Conservation (phyloP, 1,140 invertebrate genomes). For the Protaetia brevitarsis region DNA sequence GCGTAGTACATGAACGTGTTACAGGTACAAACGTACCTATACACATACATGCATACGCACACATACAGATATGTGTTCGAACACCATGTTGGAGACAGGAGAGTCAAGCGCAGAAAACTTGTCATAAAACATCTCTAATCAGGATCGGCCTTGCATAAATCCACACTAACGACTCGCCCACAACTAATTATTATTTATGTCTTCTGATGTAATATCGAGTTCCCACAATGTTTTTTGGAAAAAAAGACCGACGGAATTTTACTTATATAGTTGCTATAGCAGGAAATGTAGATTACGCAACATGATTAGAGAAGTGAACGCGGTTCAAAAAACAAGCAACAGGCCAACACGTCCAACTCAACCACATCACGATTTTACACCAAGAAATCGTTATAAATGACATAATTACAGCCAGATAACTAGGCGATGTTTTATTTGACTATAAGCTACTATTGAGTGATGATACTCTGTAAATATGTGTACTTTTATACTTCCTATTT, state of each 20-base stretch:
- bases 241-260: slow-evolving; percentile 19
- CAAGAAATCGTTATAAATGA: slow-evolving; percentile 12
- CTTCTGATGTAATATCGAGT: slow-evolving; percentile 4
- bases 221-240: slow-evolving; percentile 23
- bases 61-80: neutral
- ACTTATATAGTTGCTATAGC: slow-evolving; percentile 5
- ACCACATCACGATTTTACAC: neutral
- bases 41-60: neutral
- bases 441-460: too few species aligned
- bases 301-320: slow-evolving; percentile 17
- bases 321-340: neutral
- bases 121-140: slow-evolving; percentile 23
- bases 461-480: too few species aligned
- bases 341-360: neutral
- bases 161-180: slow-evolving; percentile 25
- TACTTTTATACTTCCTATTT: too few species aligned
- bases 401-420: slow-evolving; percentile 12
- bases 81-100: slow-evolving; percentile 12
- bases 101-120: neutral
- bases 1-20: too few species aligned
- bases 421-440: too few species aligned
- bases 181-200: slow-evolving; percentile 29
- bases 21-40: neutral
- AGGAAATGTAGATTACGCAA: slow-evolving; percentile 22
- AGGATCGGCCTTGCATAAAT: slow-evolving; percentile 26